A percentile compares a stretch with the other conserved stretches of the same genome.
Conservation (phyloP, 2,113 vertebrate species). For the Aythya baeri region DNA sequence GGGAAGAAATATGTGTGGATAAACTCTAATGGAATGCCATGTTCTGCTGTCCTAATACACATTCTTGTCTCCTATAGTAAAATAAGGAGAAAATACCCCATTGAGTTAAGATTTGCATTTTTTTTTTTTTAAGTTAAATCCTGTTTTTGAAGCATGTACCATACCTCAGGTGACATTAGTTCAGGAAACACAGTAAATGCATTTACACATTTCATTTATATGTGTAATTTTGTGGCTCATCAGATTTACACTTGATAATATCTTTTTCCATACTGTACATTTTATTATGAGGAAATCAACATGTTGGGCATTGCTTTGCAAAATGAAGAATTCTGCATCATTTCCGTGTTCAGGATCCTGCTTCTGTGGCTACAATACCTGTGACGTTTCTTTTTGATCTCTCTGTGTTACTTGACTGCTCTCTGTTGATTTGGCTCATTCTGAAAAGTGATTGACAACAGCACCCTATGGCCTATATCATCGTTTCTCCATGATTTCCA, state of each 20-base stretch:
- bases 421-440: not conserved
- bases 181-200: not conserved
- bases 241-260: not conserved
- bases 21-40: not conserved
- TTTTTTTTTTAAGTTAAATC: not conserved
- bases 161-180: not conserved
- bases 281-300: not conserved
- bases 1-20: not conserved
- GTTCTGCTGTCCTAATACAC: not conserved
- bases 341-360: not conserved
- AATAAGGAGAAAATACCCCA: not conserved
- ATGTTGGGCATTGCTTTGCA: fast-evolving
- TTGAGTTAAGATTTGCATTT: not conserved
- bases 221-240: not conserved
- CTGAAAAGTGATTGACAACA: not conserved
- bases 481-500: not conserved
- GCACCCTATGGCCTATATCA: fast-evolving
- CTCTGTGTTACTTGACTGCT: not conserved
- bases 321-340: not conserved
- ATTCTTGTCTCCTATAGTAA: not conserved
- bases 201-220: not conserved
- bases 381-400: not conserved
- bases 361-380: fast-evolving
- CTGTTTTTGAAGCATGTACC: not conserved
- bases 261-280: not conserved